Conservation (phyloP, 2,113 vertebrate genomes). For the Phyllopteryx taeniolatus region DNA sequence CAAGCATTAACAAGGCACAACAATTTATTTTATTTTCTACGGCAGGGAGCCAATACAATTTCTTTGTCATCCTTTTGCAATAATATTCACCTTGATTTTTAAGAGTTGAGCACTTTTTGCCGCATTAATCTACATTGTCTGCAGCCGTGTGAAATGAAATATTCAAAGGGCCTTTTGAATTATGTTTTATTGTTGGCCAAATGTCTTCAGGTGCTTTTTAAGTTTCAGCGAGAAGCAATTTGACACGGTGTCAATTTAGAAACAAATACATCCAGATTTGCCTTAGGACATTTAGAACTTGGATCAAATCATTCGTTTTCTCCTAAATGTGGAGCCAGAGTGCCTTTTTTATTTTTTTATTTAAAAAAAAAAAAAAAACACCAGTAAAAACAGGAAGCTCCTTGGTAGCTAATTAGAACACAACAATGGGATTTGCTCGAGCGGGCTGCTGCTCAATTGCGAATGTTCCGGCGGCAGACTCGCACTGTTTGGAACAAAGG, state of each 20-base stretch:
- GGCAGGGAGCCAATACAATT: not conserved
- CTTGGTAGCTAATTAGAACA: slow-evolving; percentile 28
- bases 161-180: not conserved
- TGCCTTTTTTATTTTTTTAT: slow-evolving; percentile 12
- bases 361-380: not conserved
- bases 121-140: too few species aligned
- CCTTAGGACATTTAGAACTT: not conserved
- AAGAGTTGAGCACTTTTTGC: too few species aligned
- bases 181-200: not conserved
- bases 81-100: too few species aligned
- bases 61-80: not conserved
- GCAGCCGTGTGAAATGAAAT: not conserved
- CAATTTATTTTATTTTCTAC: not conserved
- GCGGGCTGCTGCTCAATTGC: not conserved
- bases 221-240: not conserved
- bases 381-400: not conserved
- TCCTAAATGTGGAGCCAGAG: not conserved
- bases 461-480: slow-evolving; percentile 10
- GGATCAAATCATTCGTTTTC: slow-evolving; percentile 3
- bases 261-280: not conserved
- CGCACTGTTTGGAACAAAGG: slow-evolving; percentile 13
- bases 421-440: slow-evolving; percentile 21
- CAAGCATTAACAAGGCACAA: not conserved
- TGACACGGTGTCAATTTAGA: not conserved
- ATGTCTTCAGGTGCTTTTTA: not conserved